phyloP scores from a whole-genome alignment of 1,140 invertebrate genomes.

The Andricus grossulariae region DNA sequence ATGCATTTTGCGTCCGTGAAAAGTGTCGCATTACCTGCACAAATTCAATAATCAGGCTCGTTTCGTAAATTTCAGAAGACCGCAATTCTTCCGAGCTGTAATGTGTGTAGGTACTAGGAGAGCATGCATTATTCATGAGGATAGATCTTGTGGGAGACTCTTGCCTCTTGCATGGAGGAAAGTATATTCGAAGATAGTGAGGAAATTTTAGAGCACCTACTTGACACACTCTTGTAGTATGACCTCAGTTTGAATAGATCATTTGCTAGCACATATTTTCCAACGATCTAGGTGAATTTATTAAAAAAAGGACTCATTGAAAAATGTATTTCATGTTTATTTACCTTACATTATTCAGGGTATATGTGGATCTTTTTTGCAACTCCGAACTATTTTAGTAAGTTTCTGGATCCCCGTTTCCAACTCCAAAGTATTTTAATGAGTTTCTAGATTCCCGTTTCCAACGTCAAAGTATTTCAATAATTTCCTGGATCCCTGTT shows the following conservation, averaged over 20 bases:
- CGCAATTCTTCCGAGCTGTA: slow-evolving; percentile 31
- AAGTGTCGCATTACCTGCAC: slow-evolving; percentile 9
- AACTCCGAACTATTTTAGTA: too few species aligned
- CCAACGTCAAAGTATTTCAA: too few species aligned
- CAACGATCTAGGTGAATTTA: not conserved
- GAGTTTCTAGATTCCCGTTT: too few species aligned
- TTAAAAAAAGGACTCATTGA: not conserved
- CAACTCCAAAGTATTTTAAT: too few species aligned
- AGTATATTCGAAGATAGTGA: slow-evolving; percentile 23
- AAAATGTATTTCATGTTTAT: too few species aligned
- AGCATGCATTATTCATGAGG: slow-evolving; percentile 43
- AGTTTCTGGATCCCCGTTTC: too few species aligned
- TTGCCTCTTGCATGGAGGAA: slow-evolving; percentile 13
- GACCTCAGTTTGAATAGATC: not conserved
- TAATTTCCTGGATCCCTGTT: too few species aligned
- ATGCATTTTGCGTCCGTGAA: not conserved
- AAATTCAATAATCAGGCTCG: slow-evolving; percentile 23
- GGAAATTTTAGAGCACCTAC: slow-evolving; percentile 6
- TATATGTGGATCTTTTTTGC: too few species aligned
- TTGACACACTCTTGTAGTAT: not conserved
- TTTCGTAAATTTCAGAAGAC: slow-evolving; percentile 28
- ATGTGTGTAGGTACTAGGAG: slow-evolving; percentile 34
- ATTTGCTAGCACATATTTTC: not conserved
- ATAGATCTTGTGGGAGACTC: slow-evolving; percentile 35
- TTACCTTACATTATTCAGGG: too few species aligned